Evolutionary conservation across 2,113 vertebrate genomes (phyloP), one percentile per base, ranked within the genome.

Genomic region (Puma concolor): DNA sequence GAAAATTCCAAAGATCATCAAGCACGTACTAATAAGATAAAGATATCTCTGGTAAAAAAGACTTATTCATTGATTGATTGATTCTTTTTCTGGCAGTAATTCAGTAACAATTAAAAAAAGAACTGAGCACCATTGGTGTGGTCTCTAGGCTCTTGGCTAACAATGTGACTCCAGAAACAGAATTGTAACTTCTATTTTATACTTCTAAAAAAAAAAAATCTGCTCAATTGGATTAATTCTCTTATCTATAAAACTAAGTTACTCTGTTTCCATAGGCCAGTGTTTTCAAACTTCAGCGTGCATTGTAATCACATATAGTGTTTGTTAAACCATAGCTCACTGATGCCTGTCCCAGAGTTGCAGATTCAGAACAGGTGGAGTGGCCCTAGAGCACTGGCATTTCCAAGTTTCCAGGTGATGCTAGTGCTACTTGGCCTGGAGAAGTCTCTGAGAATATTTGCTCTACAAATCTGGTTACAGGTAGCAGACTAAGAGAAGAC

Each of bases 21-120:
- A 71, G 11, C 69, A 84, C 90, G 66, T 85, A 74, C 74, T 80
- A 86, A 72, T 94, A 95, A 48, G 71, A 48, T 77, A 92, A 92
- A 92, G 15, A 60, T 96, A 91, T 41, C n/a, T 69, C 19, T 94
- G 23, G 41, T 57, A 14, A 5, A 67, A 95, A 97, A 96, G 54
- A 31, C 72, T 13, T 93, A 66, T n/a, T 82, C 13, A 81, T 79
- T 76, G 11, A 67, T 64, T 77, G 25, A 81, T 72, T 90, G 1
- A 81, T 66, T 72, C 2, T 5, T 23, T 36, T 85, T 71, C 67
- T 92, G 90, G 64, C 27, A 50, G 29, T 52, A 41, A 89, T 84
- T 93, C 63, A 36, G 33, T 88, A 86, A 82, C 57, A 69, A 64
- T 88, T 76, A 48, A 5, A 91, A 90, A 89, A 52, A 25, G 54